phyloP scores from a whole-genome alignment of 1,140 invertebrate genomes.

The Tachypleus tridentatus region DNA sequence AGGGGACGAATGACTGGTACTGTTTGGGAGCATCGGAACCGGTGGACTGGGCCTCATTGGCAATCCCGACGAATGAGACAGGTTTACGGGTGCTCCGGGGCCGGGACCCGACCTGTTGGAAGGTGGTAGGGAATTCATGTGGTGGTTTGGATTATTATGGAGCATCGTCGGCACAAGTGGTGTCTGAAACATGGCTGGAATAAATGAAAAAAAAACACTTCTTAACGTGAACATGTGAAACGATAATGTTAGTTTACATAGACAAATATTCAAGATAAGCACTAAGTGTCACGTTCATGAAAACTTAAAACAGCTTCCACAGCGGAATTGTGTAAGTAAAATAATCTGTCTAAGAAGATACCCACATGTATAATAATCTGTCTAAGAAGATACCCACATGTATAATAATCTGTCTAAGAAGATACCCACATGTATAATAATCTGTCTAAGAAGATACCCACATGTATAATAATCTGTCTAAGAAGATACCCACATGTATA shows the following conservation, averaged over 20 bases:
- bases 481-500: no score
- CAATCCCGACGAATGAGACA: constrained; percentile 20
- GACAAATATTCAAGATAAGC: background rate
- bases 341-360: no score
- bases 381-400: no score
- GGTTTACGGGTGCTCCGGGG: constrained; percentile 11
- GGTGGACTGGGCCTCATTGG: constrained; percentile 27
- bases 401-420: no score
- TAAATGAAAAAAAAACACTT: constrained; percentile 23
- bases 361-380: no score
- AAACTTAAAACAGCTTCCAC: no score
- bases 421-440: no score
- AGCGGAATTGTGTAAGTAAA: no score
- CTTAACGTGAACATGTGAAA: background rate
- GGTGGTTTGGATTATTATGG: constrained; percentile 17
- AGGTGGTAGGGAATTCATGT: constrained; percentile 21
- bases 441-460: no score
- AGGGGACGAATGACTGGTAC: constrained; percentile 22
- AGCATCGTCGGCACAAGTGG: constrained; percentile 40
- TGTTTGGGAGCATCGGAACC: constrained; percentile 21
- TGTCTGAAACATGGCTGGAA: constrained; percentile 58
- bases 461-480: no score
- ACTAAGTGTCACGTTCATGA: no score
- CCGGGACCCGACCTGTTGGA: constrained; percentile 7
- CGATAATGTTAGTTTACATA: background rate